Percentiles rank a stretch among this genome's conserved stretches.
Conservation (phyloP, 2,113 vertebrate genomes). For the Xerus inauris region DNA sequence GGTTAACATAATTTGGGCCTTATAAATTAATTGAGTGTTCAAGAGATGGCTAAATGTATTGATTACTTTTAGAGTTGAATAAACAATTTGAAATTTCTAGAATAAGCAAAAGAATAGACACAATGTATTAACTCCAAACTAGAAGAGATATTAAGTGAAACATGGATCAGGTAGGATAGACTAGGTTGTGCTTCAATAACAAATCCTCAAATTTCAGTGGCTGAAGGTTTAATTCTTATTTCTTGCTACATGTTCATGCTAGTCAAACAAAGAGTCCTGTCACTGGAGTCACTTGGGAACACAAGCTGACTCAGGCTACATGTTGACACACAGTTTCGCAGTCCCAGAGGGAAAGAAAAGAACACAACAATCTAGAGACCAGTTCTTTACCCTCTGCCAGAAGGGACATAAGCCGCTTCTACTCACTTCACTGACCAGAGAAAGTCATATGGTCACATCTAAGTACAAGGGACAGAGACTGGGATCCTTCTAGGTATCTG, state of each 20-base stretch:
- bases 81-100: background rate
- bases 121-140: background rate
- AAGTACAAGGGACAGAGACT: background rate
- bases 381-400: background rate
- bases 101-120: background rate
- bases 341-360: background rate
- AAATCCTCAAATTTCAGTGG: background rate
- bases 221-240: background rate
- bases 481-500: too few species aligned
- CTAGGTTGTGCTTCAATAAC: too few species aligned
- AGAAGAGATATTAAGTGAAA: background rate
- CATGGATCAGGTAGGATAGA: too few species aligned
- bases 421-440: background rate
- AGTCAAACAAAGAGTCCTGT: background rate
- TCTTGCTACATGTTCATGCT: too few species aligned
- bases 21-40: background rate
- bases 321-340: background rate
- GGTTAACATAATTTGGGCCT: background rate
- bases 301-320: background rate
- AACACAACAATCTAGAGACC: background rate
- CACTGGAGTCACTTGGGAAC: background rate
- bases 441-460: background rate
- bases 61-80: background rate
- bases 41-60: background rate
- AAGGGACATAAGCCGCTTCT: background rate